Base-by-base conservation (phyloP, 1,140 invertebrate species). In the Thalassaphorura encarpata region DNA sequence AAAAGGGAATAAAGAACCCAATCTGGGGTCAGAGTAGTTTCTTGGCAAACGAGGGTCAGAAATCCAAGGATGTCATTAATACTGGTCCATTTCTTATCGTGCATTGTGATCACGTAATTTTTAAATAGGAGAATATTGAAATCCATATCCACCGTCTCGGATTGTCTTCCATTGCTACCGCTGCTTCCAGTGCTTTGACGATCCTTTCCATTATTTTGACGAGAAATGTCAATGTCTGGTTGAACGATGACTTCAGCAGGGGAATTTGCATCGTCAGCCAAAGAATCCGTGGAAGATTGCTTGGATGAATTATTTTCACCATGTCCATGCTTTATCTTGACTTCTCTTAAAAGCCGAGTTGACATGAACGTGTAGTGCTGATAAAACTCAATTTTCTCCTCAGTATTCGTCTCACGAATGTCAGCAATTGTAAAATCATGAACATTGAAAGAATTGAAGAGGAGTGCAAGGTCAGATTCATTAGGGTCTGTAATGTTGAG, bases 71-170 rank as follows among this genome's bases (percentile, higher is more conserved):
- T 53, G 26, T 53, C 51, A 15, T 18, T 53, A 43, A 53, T 42
- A 27, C 36, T 28, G 3, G 21, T 18, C 51, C 51, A 53, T 16
- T 53, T 24, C 36, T 53, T 41, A 23, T 43, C 51, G 39, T 53
- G 51, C 11, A 53, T 28, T 4, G 40, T 53, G 36, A 53, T 53
- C 13, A 53, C 31, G 26, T 46, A 53, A 27, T 53, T 36, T 18
- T 41, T 41, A 29, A 53, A 53, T 11, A 53, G 51, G 3, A 53
- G 39, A 53, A 53, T 53, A 27, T 53, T 53, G n/a, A 53, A 53
- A 21, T 53, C 51, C 16, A 53, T 29, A 21, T 53, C 51, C 42
- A n/a, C n/a, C n/a, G n/a, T n/a, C n/a, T n/a, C n/a, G n/a, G n/a
- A n/a, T n/a, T n/a, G n/a, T n/a, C n/a, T n/a, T n/a, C n/a, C n/a